Base-by-base conservation (phyloP, 1,140 invertebrate genomes). In the Varroa destructor region DNA sequence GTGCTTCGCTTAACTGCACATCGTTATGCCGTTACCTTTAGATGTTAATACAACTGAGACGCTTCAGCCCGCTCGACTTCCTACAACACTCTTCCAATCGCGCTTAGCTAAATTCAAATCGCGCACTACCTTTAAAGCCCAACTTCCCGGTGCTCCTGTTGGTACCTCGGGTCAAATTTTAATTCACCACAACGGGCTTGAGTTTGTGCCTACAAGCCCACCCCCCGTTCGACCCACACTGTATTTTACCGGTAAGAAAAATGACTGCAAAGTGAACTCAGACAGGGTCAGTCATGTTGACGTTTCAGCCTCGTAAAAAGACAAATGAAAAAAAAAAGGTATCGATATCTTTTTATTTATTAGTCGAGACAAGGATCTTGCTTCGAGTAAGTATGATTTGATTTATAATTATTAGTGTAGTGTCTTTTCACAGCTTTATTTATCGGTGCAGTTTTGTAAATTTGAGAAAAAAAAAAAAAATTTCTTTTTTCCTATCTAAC, bases 1-100 rank as follows among this genome's bases (percentile, higher is more conserved):
- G 40, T 58, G 25, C 40, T 58, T 58, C 12, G 25, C 12, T 36
- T 58, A 36, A 42, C 57, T 12, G 25, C 57, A 42, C 40, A 3
- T 12, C 46, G 46, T 43, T 67, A 40, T 37, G 40, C 40, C 36
- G 3, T 67, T 37, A 37, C 40, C 3, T 3, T 1, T 46, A 67
- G 61, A n/a, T 37, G 61, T 46, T 67, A 67, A 67, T 37, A 67
- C 61, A 12, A 67, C 12, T 40, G 61, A 67, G 36, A 67, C 61
- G 37, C 61, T 67, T 40, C 61, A 67, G 8, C 61, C 61, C 12
- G 61, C 61, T 46, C 40, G 40, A 2, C 61, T 67, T 43, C 61
- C 61, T 2, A 67, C 61, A 1, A 67, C 61, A 37, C 61, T 67
- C 46, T 67, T 67, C 61, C 61, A 67, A 67, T 67, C 61, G 12